These are phyloP conservation scores for Dipus sagitta DNA, from an alignment of 2,797 vertebrate genomes.

Conservation along the genomic window DNA sequence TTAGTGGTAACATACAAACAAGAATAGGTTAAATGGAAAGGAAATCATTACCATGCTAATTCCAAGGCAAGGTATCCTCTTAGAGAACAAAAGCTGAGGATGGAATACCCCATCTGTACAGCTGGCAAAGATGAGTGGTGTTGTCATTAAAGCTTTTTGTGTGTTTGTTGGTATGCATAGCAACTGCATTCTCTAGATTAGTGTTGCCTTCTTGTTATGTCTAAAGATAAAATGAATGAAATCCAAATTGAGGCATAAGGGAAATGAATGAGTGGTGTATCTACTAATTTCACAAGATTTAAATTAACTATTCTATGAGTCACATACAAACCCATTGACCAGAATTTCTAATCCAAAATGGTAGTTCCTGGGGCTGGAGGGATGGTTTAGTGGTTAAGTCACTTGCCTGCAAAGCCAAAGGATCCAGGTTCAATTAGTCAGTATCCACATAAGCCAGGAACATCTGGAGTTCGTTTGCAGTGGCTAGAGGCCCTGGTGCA, in stretches of 20 bases:
- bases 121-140: not conserved
- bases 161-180: not conserved
- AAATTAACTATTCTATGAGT: not conserved
- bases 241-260: not conserved
- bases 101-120: not conserved
- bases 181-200: not conserved
- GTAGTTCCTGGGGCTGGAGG: not conserved
- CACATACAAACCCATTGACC: slow-evolving; percentile 20
- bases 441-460: too few species aligned
- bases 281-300: not conserved
- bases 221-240: slow-evolving; percentile 54
- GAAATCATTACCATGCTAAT: not conserved
- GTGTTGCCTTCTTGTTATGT: not conserved
- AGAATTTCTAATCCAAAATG: not conserved
- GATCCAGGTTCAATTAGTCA: too few species aligned
- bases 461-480: too few species aligned
- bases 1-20: not conserved
- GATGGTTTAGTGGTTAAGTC: too few species aligned
- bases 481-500: too few species aligned
- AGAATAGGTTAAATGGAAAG: not conserved
- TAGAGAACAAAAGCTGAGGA: not conserved
- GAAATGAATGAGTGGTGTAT: not conserved
- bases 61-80: not conserved
- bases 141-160: not conserved
- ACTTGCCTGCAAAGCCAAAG: too few species aligned